Conservation (phyloP, 1,140 invertebrate species). For the Hypothenemus hampei region DNA sequence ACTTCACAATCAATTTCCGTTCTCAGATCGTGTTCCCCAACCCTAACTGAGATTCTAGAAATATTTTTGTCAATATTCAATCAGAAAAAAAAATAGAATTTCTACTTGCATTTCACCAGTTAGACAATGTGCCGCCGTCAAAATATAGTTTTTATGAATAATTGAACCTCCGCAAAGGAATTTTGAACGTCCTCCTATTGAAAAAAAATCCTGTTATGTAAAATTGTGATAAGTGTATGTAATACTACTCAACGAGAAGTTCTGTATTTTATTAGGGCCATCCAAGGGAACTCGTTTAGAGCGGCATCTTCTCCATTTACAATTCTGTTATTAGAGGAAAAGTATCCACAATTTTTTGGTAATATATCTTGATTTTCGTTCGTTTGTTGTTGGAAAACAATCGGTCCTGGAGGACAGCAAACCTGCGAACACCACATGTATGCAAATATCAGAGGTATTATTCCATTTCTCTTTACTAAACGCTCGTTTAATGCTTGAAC, state of each 20-base stretch:
- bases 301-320: slow-evolving; percentile 53
- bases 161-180: slow-evolving; percentile 62
- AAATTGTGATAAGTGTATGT: background rate
- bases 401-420: slow-evolving; percentile 46
- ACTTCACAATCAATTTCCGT: slow-evolving; percentile 56
- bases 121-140: slow-evolving; percentile 69
- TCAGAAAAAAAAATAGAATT: slow-evolving; percentile 3
- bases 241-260: slow-evolving; percentile 42
- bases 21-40: slow-evolving; percentile 59
- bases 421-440: slow-evolving; percentile 10
- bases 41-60: slow-evolving; percentile 36
- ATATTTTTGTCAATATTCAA: background rate
- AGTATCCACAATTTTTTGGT: slow-evolving; percentile 43
- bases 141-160: slow-evolving; percentile 59
- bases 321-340: slow-evolving; percentile 47
- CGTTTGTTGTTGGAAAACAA: slow-evolving; percentile 1
- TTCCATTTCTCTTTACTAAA: background rate
- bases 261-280: slow-evolving; percentile 56
- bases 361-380: slow-evolving; percentile 53
- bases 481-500: background rate
- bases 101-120: slow-evolving; percentile 43
- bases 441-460: background rate
- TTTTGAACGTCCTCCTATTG: slow-evolving; percentile 43
- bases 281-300: slow-evolving; percentile 62
- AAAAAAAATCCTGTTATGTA: slow-evolving; percentile 21